Conservation (phyloP, 1,140 invertebrate genomes). For the Drosophila repletoides region DNA sequence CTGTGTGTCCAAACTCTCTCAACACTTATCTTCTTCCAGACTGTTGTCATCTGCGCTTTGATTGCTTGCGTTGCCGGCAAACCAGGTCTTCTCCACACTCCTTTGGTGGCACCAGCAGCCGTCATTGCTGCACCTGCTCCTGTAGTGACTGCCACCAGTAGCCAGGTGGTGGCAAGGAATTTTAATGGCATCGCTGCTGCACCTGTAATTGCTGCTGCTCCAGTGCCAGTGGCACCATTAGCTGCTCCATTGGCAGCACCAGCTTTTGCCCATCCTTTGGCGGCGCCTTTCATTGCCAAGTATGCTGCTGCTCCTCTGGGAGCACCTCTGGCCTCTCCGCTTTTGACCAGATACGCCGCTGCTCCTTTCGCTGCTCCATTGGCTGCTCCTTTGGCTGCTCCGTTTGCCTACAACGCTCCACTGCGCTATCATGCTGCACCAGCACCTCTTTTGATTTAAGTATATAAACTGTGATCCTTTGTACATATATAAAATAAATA, state of each 20-base stretch:
- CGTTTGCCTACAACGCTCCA: slow-evolving; percentile 4
- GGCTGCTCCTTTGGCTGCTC: slow-evolving; percentile 10
- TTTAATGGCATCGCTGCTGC: slow-evolving; percentile 78
- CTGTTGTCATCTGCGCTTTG: slow-evolving; percentile 64
- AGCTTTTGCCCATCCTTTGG: slow-evolving; percentile 16
- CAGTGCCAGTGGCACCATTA: slow-evolving; percentile 34
- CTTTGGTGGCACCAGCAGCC: slow-evolving; percentile 50
- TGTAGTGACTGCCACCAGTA: slow-evolving; percentile 81
- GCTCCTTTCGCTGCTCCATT: slow-evolving; percentile 31
- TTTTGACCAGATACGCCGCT: neutral
- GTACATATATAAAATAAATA: neutral
- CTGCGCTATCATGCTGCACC: slow-evolving; percentile 7
- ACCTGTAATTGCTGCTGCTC: slow-evolving; percentile 58
- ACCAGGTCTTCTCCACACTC: slow-evolving; percentile 46
- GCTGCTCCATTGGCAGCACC: slow-evolving; percentile 22
- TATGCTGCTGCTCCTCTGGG: slow-evolving; percentile 35
- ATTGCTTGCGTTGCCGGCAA: slow-evolving; percentile 54
- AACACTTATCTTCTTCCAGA: slow-evolving; percentile 14
- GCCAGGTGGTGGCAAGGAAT: slow-evolving; percentile 82
- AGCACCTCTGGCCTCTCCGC: neutral
- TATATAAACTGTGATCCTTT: slow-evolving; percentile 12
- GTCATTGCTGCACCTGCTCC: slow-evolving; percentile 48
- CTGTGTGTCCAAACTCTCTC: slow-evolving; percentile 6
- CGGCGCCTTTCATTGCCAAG: slow-evolving; percentile 10
- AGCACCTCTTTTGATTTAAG: slow-evolving; percentile 28